These are phyloP conservation scores for Zosterops pallidus DNA, from an alignment of 2,113 vertebrate genomes.

Conservation along the genomic window DNA sequence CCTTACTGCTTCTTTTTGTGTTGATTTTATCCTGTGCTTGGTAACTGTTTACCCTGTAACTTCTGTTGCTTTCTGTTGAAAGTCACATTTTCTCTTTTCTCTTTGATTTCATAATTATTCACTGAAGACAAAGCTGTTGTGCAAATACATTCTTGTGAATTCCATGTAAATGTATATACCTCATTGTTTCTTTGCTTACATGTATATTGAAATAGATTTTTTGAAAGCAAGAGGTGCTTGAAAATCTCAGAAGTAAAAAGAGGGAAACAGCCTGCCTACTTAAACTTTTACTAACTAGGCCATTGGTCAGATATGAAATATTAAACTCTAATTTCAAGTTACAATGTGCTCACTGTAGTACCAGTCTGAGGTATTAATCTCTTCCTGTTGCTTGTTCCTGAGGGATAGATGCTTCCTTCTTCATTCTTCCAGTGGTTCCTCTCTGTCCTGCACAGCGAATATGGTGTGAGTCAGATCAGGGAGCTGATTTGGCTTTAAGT, in stretches of 20 bases:
- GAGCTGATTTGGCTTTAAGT: not conserved
- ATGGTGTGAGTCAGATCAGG: not conserved
- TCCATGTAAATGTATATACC: not conserved
- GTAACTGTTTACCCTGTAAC: not conserved
- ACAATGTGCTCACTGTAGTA: not conserved
- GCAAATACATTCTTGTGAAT: not conserved
- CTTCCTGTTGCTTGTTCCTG: not conserved
- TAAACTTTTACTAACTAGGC: not conserved
- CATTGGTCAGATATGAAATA: not conserved
- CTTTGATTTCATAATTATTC: not conserved
- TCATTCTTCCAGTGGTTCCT: not conserved
- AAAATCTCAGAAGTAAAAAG: not conserved
- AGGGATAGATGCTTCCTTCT: not conserved
- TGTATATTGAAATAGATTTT: not conserved
- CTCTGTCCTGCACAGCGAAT: rapidly evolving
- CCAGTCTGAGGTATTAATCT: not conserved
- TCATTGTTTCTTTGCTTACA: not conserved
- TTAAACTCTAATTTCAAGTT: not conserved
- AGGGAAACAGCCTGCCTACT: not conserved
- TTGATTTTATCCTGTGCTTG: not conserved
- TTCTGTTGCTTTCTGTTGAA: not conserved
- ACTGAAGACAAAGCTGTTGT: not conserved
- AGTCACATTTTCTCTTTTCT: not conserved
- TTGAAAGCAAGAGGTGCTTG: not conserved
- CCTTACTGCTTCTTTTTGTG: not conserved